Conservation (phyloP, 2,113 vertebrate genomes). For the Oncorhynchus mykiss region DNA sequence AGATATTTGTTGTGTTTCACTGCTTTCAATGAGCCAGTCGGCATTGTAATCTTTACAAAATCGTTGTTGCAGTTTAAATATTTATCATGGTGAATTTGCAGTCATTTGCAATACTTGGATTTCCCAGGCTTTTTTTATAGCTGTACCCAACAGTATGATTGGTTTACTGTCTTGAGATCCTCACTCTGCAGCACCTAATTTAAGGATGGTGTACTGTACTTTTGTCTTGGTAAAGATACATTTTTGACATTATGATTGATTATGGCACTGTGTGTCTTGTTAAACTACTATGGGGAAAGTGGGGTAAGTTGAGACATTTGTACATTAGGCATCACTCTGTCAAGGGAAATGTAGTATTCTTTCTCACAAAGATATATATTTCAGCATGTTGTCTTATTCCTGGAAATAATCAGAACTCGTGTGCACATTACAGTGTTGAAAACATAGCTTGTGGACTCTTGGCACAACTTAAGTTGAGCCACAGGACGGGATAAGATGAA, state of each 20-base stretch:
- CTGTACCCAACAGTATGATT: conserved; percentile 24
- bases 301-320: no score
- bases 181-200: not conserved
- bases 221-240: not conserved
- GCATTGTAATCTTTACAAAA: conserved; percentile 59
- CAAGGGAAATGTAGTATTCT: no score
- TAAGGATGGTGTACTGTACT: not conserved
- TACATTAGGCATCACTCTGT: no score
- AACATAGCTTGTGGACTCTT: no score
- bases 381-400: no score
- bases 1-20: conserved; percentile 71
- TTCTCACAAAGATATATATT: no score
- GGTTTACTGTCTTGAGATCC: conserved; percentile 5
- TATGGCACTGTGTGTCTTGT: conserved; percentile 15
- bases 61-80: conserved; percentile 69
- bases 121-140: conserved; percentile 43
- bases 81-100: conserved; percentile 74
- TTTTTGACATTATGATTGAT: not conserved
- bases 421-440: no score
- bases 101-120: conserved; percentile 41
- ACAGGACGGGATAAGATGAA: no score
- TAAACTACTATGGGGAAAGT: not conserved
- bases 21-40: conserved; percentile 48
- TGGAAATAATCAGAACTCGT: no score
- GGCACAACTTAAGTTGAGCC: no score